These are phyloP conservation scores for Notodonta ziczac DNA, from an alignment of 2,888 invertebrate genomes.

Conservation along the genomic window DNA sequence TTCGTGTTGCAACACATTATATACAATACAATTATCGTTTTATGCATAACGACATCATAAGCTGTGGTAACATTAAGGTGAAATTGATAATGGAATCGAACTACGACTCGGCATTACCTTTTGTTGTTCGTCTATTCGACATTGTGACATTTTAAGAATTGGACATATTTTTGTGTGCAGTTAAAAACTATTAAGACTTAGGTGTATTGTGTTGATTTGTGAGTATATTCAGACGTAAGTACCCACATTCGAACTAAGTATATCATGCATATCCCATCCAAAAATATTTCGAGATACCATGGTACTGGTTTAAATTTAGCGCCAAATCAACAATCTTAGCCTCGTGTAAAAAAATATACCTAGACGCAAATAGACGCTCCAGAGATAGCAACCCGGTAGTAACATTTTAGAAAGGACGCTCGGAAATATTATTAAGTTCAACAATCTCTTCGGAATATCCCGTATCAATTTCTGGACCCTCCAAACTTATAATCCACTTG, in stretches of 20 bases:
- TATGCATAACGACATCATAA: slow-evolving; percentile 37
- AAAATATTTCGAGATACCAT: neutral
- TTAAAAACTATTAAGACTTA: slow-evolving; percentile 27
- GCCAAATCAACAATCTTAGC: neutral
- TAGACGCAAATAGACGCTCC: slow-evolving; percentile 26
- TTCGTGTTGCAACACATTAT: slow-evolving; percentile 54
- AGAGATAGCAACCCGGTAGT: slow-evolving; percentile 21
- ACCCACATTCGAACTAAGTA: neutral
- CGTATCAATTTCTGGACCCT: slow-evolving; percentile 38
- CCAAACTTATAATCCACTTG: slow-evolving; percentile 37
- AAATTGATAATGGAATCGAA: slow-evolving; percentile 50
- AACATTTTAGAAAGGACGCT: slow-evolving; percentile 20
- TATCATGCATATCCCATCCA: neutral
- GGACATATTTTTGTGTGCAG: slow-evolving; percentile 10
- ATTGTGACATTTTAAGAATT: slow-evolving; percentile 15
- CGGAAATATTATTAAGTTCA: slow-evolving; percentile 16
- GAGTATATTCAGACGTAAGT: slow-evolving; percentile 34
- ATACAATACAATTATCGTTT: slow-evolving; percentile 38
- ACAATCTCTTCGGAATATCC: slow-evolving; percentile 31
- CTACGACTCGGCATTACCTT: slow-evolving; percentile 35
- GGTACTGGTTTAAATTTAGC: neutral
- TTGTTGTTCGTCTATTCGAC: slow-evolving; percentile 31
- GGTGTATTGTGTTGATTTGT: slow-evolving; percentile 26
- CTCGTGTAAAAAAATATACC: neutral
- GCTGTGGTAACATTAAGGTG: slow-evolving; percentile 35